Conservation (phyloP, 2,888 invertebrate genomes). For the Hyles lineata region DNA sequence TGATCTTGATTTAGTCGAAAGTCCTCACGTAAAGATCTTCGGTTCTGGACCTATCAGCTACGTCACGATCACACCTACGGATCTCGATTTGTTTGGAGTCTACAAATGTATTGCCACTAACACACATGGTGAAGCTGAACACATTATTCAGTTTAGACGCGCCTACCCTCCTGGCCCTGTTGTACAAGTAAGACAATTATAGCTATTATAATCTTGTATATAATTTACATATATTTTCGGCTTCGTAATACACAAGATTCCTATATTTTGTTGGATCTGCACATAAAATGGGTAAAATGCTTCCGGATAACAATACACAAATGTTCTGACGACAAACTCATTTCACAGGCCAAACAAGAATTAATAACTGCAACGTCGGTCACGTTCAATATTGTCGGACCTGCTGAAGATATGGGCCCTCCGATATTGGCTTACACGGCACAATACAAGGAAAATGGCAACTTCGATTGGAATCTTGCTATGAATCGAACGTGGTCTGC, state of each 20-base stretch:
- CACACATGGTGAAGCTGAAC: slow-evolving; percentile 87
- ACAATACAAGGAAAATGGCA: slow-evolving; percentile 89
- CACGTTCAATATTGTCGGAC: slow-evolving; percentile 91
- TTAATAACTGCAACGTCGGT: slow-evolving; percentile 93
- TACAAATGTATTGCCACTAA: slow-evolving; percentile 94
- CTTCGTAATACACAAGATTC: too few relatives aligned
- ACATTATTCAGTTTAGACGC: slow-evolving; percentile 89
- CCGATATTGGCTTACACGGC: slow-evolving; percentile 90
- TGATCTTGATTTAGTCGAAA: slow-evolving; percentile 82
- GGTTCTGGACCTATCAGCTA: slow-evolving; percentile 90
- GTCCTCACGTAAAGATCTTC: slow-evolving; percentile 84
- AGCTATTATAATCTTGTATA: too few relatives aligned
- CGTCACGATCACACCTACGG: slow-evolving; percentile 88
- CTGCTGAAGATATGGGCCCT: slow-evolving; percentile 89
- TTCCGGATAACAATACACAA: not conserved
- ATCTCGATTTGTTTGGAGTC: slow-evolving; percentile 87
- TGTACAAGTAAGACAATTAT: slow-evolving; percentile 66
- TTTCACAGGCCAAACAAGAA: slow-evolving; percentile 85
- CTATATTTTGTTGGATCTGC: not conserved
- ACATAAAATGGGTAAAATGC: too few relatives aligned
- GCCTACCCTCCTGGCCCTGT: slow-evolving; percentile 89
- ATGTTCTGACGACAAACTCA: not conserved
- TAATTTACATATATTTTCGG: too few relatives aligned
- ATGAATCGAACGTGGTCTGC: slow-evolving; percentile 91
- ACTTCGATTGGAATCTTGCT: slow-evolving; percentile 88